A percentile compares a stretch with the other conserved stretches of the same genome.
Conservation (phyloP, 2,797 vertebrate species). For the Perodicticus potto region DNA sequence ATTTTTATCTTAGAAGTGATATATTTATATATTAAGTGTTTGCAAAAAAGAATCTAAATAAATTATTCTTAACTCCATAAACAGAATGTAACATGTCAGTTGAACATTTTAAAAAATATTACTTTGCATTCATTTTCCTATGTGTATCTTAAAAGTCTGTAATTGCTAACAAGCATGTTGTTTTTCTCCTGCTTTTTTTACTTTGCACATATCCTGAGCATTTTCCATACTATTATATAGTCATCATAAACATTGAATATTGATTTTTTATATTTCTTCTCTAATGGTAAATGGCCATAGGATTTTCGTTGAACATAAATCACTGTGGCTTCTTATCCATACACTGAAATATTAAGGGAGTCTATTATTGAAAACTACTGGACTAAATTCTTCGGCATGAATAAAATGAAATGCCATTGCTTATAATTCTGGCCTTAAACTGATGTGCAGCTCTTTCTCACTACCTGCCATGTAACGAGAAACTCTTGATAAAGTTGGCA, state of each 20-base stretch:
- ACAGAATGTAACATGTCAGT: background rate
- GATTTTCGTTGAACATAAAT: constrained; percentile 33
- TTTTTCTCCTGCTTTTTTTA: background rate
- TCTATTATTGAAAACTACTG: constrained; percentile 2
- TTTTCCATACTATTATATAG: background rate
- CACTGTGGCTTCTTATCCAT: background rate
- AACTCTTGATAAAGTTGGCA: constrained; percentile 58
- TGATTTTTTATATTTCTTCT: background rate
- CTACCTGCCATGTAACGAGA: constrained; percentile 41
- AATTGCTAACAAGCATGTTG: background rate
- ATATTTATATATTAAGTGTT: background rate
- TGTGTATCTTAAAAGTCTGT: background rate
- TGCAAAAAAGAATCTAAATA: background rate
- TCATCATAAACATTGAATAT: background rate
- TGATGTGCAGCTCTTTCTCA: background rate
- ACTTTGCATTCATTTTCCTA: constrained; percentile 8
- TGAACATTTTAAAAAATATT: constrained; percentile 42
- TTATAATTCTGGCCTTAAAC: constrained; percentile 33
- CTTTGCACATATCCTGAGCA: background rate
- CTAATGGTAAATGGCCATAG: background rate
- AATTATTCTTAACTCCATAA: background rate
- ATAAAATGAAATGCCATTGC: background rate
- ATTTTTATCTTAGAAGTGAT: background rate
- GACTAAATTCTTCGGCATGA: background rate
- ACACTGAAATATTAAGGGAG: background rate